Conservation (phyloP, 2,113 vertebrate genomes). For the Tympanuchus pallidicinctus region DNA sequence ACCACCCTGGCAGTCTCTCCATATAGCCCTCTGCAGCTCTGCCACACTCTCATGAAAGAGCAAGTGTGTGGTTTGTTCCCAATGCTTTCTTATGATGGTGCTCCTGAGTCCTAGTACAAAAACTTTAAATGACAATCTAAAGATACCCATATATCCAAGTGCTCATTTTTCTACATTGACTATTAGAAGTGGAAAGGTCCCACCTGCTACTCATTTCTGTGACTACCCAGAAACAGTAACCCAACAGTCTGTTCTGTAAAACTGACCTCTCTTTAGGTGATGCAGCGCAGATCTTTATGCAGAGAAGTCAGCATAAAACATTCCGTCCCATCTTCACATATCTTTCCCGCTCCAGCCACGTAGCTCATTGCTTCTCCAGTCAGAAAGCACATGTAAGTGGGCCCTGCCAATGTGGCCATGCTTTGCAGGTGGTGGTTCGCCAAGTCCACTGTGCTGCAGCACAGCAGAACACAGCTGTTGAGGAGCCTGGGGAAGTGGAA, state of each 20-base stretch:
- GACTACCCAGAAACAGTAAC: background rate
- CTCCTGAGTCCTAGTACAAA: background rate
- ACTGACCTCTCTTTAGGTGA: background rate
- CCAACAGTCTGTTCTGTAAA: rapidly evolving
- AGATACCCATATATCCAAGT: background rate
- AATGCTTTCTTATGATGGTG: background rate
- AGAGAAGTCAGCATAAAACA: background rate
- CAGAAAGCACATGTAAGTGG: no score
- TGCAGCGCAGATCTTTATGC: background rate
- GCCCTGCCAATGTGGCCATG: background rate
- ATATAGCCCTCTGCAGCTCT: background rate
- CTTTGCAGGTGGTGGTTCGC: rapidly evolving
- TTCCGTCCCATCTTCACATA: no score
- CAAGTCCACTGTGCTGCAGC: rapidly evolving
- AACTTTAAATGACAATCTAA: background rate
- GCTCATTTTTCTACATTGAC: background rate
- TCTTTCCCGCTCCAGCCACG: background rate
- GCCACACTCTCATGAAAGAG: background rate
- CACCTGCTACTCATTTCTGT: background rate
- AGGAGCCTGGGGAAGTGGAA: background rate
- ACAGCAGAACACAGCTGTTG: rapidly evolving
- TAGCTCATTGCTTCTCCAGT: background rate
- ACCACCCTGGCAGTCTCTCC: no score
- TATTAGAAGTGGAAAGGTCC: background rate
- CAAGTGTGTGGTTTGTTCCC: background rate